A percentile compares a stretch with the other conserved stretches of the same genome.
These are phyloP conservation scores for Holothuria scabra DNA, from an alignment of 53 echinoderm and acorn worm genomes.

Conservation along the genomic window DNA sequence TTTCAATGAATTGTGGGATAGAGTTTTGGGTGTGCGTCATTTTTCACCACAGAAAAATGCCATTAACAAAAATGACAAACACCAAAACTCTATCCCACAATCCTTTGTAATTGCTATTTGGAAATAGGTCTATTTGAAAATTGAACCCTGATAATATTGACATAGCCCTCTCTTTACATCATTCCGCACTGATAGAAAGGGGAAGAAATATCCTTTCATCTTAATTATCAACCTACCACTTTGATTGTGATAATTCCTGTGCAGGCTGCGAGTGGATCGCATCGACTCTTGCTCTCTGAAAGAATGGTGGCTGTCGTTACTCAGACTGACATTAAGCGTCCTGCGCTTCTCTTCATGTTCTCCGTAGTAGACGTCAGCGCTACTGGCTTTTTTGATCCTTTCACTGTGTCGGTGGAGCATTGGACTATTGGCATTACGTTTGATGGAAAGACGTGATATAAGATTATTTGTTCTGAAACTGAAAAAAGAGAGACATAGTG, in stretches of 20 bases:
- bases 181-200: no score
- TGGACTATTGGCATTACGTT: constrained; percentile 81
- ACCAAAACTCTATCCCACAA: no score
- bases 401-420: constrained; percentile 95
- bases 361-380: constrained; percentile 65
- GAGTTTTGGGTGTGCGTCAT: no score
- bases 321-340: constrained; percentile 64
- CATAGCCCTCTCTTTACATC: no score
- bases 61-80: no score
- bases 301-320: constrained; percentile 58
- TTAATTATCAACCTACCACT: constrained; percentile 16
- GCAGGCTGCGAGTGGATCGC: constrained; percentile 70
- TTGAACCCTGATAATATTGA: no score
- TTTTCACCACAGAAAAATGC: no score
- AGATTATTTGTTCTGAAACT: constrained; percentile 96
- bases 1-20: no score
- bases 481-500: constrained; percentile 19
- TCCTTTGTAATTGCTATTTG: no score
- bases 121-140: no score
- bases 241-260: constrained; percentile 39
- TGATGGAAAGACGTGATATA: constrained; percentile 95
- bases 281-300: constrained; percentile 86
- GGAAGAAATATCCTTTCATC: no score
- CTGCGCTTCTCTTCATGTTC: constrained; percentile 86
- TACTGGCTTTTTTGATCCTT: constrained; percentile 71